Evolutionary conservation across 2,888 invertebrate genomes (phyloP).

Genomic region (Cinara cedri): DNA sequence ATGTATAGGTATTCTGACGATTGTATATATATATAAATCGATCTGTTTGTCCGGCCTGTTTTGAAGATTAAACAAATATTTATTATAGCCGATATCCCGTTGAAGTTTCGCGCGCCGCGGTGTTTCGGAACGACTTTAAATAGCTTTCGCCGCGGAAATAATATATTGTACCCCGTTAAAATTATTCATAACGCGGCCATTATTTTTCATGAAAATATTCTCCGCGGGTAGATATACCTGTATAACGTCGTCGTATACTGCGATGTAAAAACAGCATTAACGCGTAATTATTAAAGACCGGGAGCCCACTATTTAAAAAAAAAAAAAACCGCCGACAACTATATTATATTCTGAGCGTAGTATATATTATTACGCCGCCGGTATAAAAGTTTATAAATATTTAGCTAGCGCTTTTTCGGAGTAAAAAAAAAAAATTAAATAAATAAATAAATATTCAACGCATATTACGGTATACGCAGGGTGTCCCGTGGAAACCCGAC

Average conservation of each 20-base stretch:
- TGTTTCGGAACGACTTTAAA: conserved; percentile 40
- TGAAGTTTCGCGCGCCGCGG: conserved; percentile 6
- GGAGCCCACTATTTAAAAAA: not conserved
- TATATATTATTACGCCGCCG: too few species aligned
- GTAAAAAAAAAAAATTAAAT: too few species aligned
- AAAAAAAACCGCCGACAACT: not conserved
- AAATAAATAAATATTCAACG: too few species aligned
- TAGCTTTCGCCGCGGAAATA: conserved; percentile 23
- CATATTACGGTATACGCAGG: too few species aligned
- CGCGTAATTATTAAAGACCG: conserved; percentile 38
- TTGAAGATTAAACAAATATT: conserved; percentile 35
- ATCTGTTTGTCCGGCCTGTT: not conserved
- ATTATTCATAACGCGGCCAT: conserved; percentile 39
- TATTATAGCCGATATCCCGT: conserved; percentile 22
- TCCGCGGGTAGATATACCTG: not conserved
- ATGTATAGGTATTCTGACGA: too few species aligned
- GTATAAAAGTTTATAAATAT: conserved; percentile 31
- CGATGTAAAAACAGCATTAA: conserved; percentile 28
- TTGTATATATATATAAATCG: too few species aligned
- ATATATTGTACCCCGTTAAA: conserved; percentile 44
- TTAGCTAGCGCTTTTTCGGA: too few species aligned
- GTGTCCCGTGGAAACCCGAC: too few species aligned
- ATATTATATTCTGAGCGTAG: too few species aligned
- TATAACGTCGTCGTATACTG: too few species aligned
- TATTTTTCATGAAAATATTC: conserved; percentile 47